Percentiles rank a stretch among this genome's conserved stretches.
These are phyloP conservation scores for Neopelma chrysocephalum DNA, from an alignment of 2,797 vertebrate species.

Conservation along the genomic window DNA sequence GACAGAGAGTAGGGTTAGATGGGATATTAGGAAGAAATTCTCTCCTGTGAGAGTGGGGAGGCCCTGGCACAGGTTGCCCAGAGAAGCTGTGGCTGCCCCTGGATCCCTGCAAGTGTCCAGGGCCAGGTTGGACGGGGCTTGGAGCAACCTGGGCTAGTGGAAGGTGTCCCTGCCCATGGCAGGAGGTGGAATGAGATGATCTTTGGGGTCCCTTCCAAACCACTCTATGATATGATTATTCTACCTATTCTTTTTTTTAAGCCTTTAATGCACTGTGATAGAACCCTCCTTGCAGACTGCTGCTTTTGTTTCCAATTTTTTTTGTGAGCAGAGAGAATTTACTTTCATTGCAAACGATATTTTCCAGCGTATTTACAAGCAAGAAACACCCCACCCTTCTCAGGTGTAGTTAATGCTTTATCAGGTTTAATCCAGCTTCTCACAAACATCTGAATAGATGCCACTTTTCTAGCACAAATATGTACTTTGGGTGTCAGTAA, in stretches of 20 bases:
- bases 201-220: not conserved
- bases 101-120: not conserved
- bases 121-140: not conserved
- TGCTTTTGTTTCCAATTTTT: not conserved
- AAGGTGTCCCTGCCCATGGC: not conserved
- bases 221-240: not conserved
- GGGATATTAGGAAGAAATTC: not conserved
- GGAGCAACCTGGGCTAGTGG: not conserved
- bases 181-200: not conserved
- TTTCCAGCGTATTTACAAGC: not conserved
- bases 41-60: not conserved
- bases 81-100: not conserved
- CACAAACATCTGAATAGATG: not conserved
- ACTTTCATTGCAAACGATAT: not conserved
- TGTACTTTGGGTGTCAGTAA: not conserved
- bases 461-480: not conserved
- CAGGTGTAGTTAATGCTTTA: not conserved
- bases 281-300: not conserved
- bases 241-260: not conserved
- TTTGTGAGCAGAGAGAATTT: not conserved
- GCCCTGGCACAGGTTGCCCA: not conserved
- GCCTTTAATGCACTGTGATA: not conserved
- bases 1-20: not conserved
- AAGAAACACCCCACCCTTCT: not conserved
- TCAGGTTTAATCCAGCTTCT: not conserved